These are phyloP conservation scores for Cotesia glomerata DNA, from an alignment of 1,140 invertebrate species.

Conservation along the genomic window DNA sequence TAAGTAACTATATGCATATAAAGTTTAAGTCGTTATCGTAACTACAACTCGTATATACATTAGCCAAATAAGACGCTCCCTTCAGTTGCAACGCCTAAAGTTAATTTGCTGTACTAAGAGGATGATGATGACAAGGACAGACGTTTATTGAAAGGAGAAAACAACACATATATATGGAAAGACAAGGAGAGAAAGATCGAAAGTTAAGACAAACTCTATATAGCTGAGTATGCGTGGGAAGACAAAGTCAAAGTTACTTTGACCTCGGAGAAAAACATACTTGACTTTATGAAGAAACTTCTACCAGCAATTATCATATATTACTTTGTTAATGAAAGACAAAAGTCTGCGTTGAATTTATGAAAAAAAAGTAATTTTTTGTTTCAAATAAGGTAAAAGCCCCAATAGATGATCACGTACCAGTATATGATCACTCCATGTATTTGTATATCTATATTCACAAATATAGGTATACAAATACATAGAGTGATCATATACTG, in stretches of 20 bases:
- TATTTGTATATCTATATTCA: too few species aligned
- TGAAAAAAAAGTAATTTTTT: not conserved
- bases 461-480: too few species aligned
- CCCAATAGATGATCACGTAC: too few species aligned
- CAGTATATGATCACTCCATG: too few species aligned
- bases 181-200: not conserved
- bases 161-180: not conserved
- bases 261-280: conserved; percentile 3
- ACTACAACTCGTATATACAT: conserved; percentile 2
- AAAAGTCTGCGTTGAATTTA: not conserved
- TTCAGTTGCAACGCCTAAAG: not conserved
- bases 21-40: not conserved
- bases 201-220: not conserved
- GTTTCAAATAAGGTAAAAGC: too few species aligned
- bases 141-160: not conserved
- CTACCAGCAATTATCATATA: not conserved
- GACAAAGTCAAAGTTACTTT: conserved; percentile 16
- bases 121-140: not conserved
- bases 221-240: not conserved
- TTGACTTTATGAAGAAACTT: conserved; percentile 8
- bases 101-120: not conserved
- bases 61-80: conserved; percentile 17
- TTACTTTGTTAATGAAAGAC: not conserved
- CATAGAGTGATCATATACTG: too few species aligned
- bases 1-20: not conserved